Conservation (phyloP, 2,797 vertebrate species). For the Taenioides sp. region DNA sequence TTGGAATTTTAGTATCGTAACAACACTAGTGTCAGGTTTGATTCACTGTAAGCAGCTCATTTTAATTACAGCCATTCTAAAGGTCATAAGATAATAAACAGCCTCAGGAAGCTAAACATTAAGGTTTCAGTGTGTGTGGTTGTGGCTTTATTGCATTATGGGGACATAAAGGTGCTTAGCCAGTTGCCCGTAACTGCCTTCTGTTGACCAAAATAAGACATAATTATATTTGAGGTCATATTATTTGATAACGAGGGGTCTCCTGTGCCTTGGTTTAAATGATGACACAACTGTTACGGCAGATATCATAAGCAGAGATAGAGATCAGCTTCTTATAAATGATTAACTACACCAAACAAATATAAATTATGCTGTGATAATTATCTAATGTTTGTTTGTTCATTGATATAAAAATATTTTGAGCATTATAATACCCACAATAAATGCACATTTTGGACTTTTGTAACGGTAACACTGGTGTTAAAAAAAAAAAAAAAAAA, state of each 20-base stretch:
- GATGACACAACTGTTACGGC: neutral
- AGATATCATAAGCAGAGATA: neutral
- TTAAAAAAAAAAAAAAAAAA: too few species aligned
- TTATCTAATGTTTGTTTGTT: too few species aligned
- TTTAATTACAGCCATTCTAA: conserved; percentile 48
- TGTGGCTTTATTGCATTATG: conserved; percentile 11
- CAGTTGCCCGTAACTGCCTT: neutral
- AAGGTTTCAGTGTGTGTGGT: conserved; percentile 23
- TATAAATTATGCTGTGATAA: too few species aligned
- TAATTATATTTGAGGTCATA: conserved; percentile 1
- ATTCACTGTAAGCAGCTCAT: conserved; percentile 58
- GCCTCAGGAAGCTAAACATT: conserved; percentile 38
- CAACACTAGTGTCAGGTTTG: conserved; percentile 1
- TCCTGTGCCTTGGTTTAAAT: too few species aligned
- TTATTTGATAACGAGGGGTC: neutral
- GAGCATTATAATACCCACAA: too few species aligned
- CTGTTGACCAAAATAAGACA: neutral
- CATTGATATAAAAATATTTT: too few species aligned
- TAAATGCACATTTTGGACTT: too few species aligned
- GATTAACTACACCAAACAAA: neutral
- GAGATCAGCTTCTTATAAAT: neutral
- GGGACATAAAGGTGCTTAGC: conserved; percentile 2
- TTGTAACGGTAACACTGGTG: too few species aligned
- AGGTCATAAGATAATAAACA: conserved; percentile 48
- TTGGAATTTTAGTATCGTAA: too few species aligned